Evolutionary conservation across 2,888 invertebrate genomes (phyloP), one percentile per base, ranked within the genome.

Genomic region (Neoascia interrupta): DNA sequence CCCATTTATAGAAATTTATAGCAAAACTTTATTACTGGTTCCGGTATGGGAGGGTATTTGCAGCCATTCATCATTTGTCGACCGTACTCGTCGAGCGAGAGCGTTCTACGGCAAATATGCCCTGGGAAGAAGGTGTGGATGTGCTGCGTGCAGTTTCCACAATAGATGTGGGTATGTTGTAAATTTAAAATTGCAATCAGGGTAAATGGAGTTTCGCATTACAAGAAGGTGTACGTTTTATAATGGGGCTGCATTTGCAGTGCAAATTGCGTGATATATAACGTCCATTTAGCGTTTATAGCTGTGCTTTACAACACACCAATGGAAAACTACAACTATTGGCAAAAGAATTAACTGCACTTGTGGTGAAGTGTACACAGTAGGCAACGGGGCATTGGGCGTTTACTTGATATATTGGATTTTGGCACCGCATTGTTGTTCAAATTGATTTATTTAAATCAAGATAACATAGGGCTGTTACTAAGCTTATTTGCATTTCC

Each of bases 1-100:
- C 73, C 73, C 73, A 79, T 79, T 79, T 79, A 79, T 73, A 61
- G 61, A 72, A 73, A 79, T 79, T 79, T 72, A 79, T 73, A 53
- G 45, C 49, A 61, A 60, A 73, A 68, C 61, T 79, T 79, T 79
- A 73, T 66, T 68, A 73, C 39, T 31, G 36, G 61, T 51, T 68
- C 58, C 43, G 64, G 37, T 43, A n/a, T 37, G 39, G 47, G 60
- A 18, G 49, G 43, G 43, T 19, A 60, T 53, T 43, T 19, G 39
- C 15, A 28, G 21, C 64, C 53, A 76, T 64, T 76, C 64, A 64
- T 64, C 63, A 61, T 64, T 63, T 47, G 54, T 34, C 63, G 41
- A 66, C 37, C 49, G n/a, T 34, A 39, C 39, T 45, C 5, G 37
- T 28, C 45, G 34, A 19, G 10, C 21, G 43, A 16, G 49, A 53